Evolutionary conservation across 2,797 vertebrate species (phyloP).

Genomic region (Trachurus trachurus): DNA sequence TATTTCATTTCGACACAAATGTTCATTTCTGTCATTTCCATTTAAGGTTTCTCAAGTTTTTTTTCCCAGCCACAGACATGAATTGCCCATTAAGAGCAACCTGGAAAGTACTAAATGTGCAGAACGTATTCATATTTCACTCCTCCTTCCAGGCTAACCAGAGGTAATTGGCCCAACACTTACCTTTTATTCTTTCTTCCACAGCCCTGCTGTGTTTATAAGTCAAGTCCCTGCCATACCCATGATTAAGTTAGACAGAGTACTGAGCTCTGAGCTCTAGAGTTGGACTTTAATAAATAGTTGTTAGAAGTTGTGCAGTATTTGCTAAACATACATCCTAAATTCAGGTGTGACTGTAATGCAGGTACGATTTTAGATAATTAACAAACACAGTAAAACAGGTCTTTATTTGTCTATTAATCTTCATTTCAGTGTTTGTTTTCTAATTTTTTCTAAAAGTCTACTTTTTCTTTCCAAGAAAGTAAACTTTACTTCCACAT

Average conservation of each 20-base stretch:
- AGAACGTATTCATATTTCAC: slow-evolving; percentile 52
- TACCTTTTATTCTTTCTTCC: slow-evolving; percentile 54
- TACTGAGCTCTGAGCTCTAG: slow-evolving; percentile 25
- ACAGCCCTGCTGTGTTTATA: slow-evolving; percentile 48
- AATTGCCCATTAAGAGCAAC: slow-evolving; percentile 48
- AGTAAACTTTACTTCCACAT: slow-evolving; percentile 70
- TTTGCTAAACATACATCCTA: slow-evolving; percentile 11
- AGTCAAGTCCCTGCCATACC: slow-evolving; percentile 33
- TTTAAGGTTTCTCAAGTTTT: slow-evolving; percentile 18
- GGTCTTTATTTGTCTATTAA: neutral
- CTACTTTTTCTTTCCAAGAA: slow-evolving; percentile 37
- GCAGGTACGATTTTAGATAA: no score
- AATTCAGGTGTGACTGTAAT: neutral
- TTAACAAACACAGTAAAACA: no score
- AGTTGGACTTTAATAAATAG: neutral
- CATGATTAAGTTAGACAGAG: slow-evolving; percentile 49
- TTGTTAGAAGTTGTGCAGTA: slow-evolving; percentile 32
- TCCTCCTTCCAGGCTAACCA: slow-evolving; percentile 33
- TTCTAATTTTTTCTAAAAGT: slow-evolving; percentile 25
- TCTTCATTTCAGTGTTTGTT: neutral
- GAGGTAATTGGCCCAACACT: slow-evolving; percentile 61
- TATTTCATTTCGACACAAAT: slow-evolving; percentile 26
- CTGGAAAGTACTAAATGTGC: slow-evolving; percentile 47
- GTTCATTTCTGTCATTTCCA: slow-evolving; percentile 38
- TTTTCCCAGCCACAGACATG: neutral